Evolutionary conservation across 2,797 vertebrate species (phyloP).

Genomic region (Nothura maculosa): DNA sequence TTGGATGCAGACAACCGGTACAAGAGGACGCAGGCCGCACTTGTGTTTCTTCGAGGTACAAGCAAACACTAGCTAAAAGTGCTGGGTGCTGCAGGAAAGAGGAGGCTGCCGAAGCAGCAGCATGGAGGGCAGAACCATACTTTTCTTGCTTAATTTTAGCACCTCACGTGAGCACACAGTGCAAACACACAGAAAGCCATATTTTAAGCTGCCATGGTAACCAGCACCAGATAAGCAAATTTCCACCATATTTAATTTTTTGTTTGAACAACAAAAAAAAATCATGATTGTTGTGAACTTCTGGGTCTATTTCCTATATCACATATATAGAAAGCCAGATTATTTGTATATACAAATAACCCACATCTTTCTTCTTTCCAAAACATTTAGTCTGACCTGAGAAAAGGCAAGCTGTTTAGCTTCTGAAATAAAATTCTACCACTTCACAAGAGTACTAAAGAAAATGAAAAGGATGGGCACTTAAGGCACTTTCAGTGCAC

Average conservation of each 20-base stretch:
- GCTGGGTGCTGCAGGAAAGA: neutral
- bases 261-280: neutral
- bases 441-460: neutral
- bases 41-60: neutral
- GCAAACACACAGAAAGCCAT: neutral
- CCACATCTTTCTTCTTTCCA: fast-evolving
- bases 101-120: neutral
- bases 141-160: neutral
- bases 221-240: conserved; percentile 12
- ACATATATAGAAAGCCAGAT: neutral
- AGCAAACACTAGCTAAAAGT: neutral
- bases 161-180: neutral
- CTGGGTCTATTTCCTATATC: neutral
- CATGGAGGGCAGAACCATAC: neutral
- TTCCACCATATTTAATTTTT: conserved; percentile 14
- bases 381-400: neutral
- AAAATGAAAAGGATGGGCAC: neutral
- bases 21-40: neutral
- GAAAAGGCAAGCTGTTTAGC: neutral
- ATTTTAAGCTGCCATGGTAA: conserved; percentile 14
- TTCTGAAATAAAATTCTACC: neutral
- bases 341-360: neutral
- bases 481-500: neutral
- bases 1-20: neutral
- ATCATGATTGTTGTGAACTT: neutral